A percentile compares a stretch with the other conserved stretches of the same genome.
Conservation (phyloP, 1,140 invertebrate species). For the Mycetomoellerius zeteki region DNA sequence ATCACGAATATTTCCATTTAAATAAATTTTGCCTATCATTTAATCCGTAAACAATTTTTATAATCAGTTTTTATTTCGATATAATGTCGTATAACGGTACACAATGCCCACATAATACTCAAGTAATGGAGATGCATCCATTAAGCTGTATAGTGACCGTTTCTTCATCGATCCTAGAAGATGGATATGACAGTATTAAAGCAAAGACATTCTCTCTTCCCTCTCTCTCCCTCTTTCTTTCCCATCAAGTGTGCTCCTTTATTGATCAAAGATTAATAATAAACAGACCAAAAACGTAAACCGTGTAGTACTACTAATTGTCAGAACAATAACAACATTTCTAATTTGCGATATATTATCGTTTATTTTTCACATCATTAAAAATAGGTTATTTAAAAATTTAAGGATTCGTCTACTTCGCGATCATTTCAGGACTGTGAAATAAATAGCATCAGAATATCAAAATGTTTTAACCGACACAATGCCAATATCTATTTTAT, state of each 20-base stretch:
- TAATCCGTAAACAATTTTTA: not conserved
- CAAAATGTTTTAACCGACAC: not conserved
- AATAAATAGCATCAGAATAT: slow-evolving; percentile 9
- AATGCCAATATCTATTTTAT: slow-evolving; percentile 39
- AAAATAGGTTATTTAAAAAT: not conserved
- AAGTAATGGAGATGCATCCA: slow-evolving; percentile 44
- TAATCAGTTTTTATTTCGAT: slow-evolving; percentile 24
- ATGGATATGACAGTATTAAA: slow-evolving; percentile 41
- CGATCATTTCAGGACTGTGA: not conserved
- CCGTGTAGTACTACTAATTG: not conserved
- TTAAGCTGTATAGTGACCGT: slow-evolving; percentile 3
- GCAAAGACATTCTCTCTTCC: slow-evolving; percentile 15
- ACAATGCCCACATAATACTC: not conserved
- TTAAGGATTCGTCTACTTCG: not conserved
- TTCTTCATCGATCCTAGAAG: slow-evolving; percentile 44
- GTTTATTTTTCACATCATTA: not conserved
- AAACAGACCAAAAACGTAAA: not conserved
- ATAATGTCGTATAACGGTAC: not conserved
- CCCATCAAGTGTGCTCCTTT: slow-evolving; percentile 1
- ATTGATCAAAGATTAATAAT: slow-evolving; percentile 14
- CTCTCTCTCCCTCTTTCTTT: not conserved
- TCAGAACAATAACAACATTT: not conserved
- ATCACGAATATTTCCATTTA: slow-evolving; percentile 1
- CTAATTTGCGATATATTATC: not conserved
- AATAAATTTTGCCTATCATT: not conserved